A percentile compares a stretch with the other conserved stretches of the same genome.
These are phyloP conservation scores for Seira ritae DNA, from an alignment of 2,888 invertebrate species.

Conservation along the genomic window DNA sequence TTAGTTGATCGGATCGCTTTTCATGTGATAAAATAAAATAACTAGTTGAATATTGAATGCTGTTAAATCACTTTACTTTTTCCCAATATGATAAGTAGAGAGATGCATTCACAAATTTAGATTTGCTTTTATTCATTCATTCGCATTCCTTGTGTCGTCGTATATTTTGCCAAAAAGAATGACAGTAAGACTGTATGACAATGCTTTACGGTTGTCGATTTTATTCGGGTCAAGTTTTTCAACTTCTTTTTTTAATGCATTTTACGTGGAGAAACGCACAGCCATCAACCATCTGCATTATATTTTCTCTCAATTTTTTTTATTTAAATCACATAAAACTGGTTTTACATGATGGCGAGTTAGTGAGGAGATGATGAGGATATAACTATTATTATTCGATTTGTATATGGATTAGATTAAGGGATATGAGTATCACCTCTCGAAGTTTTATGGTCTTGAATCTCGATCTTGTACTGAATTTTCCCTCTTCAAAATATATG, in stretches of 20 bases:
- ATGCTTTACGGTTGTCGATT: slow-evolving; percentile 55
- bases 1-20: slow-evolving; percentile 40
- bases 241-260: slow-evolving; percentile 28
- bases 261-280: not conserved
- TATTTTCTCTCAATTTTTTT: slow-evolving; percentile 51
- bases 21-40: slow-evolving; percentile 30
- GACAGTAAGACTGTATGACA: slow-evolving; percentile 13
- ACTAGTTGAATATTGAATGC: slow-evolving; percentile 52
- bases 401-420: slow-evolving; percentile 22
- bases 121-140: not conserved
- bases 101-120: not conserved
- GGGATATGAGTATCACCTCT: slow-evolving; percentile 4
- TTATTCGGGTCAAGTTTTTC: slow-evolving; percentile 63
- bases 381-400: slow-evolving; percentile 25
- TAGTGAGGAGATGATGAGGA: too few species aligned
- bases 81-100: too few species aligned
- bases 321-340: slow-evolving; percentile 49
- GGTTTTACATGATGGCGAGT: slow-evolving; percentile 50
- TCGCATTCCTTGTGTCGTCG: not conserved
- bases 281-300: too few species aligned
- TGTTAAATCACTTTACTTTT: slow-evolving; percentile 24
- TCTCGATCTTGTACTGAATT: not conserved
- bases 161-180: not conserved
- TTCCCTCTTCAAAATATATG: not conserved
- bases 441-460: not conserved